phyloP scores from a whole-genome alignment of 2,797 vertebrate genomes.

The Salarias fasciatus region DNA sequence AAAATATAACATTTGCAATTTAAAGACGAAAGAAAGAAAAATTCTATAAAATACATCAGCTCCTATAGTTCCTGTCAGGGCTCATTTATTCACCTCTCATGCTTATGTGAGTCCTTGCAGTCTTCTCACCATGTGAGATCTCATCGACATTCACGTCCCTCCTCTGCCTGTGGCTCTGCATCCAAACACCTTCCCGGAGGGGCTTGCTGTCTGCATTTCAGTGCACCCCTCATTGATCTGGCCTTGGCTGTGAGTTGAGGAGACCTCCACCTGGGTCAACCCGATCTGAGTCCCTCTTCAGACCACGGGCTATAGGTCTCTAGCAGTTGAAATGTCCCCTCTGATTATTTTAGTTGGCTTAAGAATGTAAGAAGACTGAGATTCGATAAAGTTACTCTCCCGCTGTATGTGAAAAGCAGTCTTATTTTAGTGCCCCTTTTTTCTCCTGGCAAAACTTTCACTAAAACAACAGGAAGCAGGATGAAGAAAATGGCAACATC shows the following conservation, averaged over 20 bases:
- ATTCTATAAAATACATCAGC: constrained; percentile 32
- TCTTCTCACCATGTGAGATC: constrained; percentile 44
- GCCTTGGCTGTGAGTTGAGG: constrained; percentile 55
- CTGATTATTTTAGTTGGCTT: constrained; percentile 51
- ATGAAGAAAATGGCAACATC: constrained; percentile 26
- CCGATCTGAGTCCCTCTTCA: constrained; percentile 60
- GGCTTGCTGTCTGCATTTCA: constrained; percentile 63
- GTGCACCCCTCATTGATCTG: constrained; percentile 69
- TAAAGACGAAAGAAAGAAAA: constrained; percentile 20
- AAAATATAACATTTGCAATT: constrained; percentile 18
- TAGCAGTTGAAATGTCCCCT: constrained; percentile 52
- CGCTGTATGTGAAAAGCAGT: constrained; percentile 31
- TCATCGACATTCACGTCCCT: constrained; percentile 67
- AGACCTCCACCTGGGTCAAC: constrained; percentile 60
- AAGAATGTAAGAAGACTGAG: constrained; percentile 45
- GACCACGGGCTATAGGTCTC: constrained; percentile 48
- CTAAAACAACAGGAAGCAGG: constrained; percentile 17
- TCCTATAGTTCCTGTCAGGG: constrained; percentile 56
- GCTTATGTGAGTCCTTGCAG: constrained; percentile 49
- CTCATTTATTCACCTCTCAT: constrained; percentile 67
- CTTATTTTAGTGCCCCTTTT: constrained; percentile 23
- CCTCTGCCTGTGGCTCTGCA: constrained; percentile 58
- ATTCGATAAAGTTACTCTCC: constrained; percentile 41
- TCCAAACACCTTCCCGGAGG: constrained; percentile 61
- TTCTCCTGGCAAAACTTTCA: constrained; percentile 30